A percentile compares a stretch with the other conserved stretches of the same genome.
Conservation (phyloP, 2,888 invertebrate genomes). For the Leptinotarsa juncta region DNA sequence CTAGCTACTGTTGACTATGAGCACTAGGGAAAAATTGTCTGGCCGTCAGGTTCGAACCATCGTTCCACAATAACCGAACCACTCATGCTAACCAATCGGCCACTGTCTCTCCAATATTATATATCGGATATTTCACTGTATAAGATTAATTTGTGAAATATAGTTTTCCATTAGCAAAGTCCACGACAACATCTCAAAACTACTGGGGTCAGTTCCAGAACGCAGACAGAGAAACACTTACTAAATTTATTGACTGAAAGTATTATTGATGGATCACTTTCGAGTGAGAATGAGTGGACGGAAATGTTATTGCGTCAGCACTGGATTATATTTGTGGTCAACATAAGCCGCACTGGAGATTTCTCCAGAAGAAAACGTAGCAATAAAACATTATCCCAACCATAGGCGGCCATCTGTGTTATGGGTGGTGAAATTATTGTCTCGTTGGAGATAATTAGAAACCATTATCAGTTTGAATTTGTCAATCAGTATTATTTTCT, state of each 20-base stretch:
- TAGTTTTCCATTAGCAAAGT: background rate
- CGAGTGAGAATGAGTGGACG: background rate
- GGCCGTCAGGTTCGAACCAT: too few species aligned
- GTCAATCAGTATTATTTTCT: too few species aligned
- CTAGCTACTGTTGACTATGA: too few species aligned
- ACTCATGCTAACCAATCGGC: too few species aligned
- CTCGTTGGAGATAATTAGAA: background rate
- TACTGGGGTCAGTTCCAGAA: background rate
- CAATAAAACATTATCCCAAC: background rate
- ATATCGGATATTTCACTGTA: too few species aligned
- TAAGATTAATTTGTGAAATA: background rate
- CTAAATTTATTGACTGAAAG: background rate
- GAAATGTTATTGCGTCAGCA: background rate
- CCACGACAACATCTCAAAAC: background rate
- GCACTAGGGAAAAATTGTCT: too few species aligned
- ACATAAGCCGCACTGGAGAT: background rate
- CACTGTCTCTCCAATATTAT: too few species aligned
- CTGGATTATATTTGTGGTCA: conserved; percentile 2
- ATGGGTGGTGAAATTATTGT: background rate
- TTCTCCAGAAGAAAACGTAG: background rate
- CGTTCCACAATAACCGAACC: too few species aligned
- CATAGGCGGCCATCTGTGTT: background rate
- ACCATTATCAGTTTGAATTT: background rate
- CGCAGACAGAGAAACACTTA: background rate
- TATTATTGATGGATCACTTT: conserved; percentile 8